A percentile compares a stretch with the other conserved stretches of the same genome.
Conservation (phyloP, 2,797 vertebrate species). For the Cuniculus paca region DNA sequence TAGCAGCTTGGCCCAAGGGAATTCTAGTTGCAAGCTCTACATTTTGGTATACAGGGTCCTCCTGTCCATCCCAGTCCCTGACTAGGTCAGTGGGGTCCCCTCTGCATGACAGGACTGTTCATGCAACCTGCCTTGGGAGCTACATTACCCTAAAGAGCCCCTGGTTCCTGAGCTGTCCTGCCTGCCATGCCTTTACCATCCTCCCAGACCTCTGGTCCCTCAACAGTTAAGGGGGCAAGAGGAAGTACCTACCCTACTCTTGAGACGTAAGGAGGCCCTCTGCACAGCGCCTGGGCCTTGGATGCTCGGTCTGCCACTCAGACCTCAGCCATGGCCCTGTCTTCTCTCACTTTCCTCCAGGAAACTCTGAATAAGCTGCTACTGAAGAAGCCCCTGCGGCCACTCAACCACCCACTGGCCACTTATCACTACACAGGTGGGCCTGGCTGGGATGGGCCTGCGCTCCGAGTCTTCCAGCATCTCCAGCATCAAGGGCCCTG, state of each 20-base stretch:
- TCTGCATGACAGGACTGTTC: neutral
- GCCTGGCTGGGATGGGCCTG: neutral
- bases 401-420: slow-evolving; percentile 91
- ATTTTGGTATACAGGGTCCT: neutral
- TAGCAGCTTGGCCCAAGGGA: neutral
- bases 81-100: neutral
- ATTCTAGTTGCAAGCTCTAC: neutral
- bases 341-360: slow-evolving; percentile 85
- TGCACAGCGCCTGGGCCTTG: neutral
- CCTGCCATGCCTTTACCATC: neutral
- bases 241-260: neutral
- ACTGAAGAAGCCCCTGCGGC: slow-evolving; percentile 91
- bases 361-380: slow-evolving; percentile 94
- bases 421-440: slow-evolving; percentile 98
- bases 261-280: neutral
- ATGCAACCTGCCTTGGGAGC: neutral
- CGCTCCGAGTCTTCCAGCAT: neutral
- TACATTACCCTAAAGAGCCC: neutral
- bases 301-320: neutral
- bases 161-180: neutral
- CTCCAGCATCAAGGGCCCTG: neutral
- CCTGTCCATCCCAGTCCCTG: neutral
- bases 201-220: neutral
- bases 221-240: neutral
- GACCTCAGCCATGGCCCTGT: neutral